These are phyloP conservation scores for Spodoptera littoralis DNA, from an alignment of 2,888 invertebrate species.

Conservation along the genomic window DNA sequence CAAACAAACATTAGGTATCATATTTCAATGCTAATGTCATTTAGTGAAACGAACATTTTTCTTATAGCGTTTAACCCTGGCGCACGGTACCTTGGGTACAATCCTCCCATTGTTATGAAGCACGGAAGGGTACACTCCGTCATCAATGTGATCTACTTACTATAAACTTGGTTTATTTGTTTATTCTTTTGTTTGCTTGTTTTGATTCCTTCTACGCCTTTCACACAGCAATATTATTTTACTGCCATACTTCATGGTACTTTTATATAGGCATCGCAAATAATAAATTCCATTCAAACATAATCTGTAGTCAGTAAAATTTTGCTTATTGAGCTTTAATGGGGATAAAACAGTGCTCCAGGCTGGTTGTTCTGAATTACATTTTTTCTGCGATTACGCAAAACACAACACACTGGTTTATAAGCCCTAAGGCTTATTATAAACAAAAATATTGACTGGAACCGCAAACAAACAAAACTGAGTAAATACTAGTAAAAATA, in stretches of 20 bases:
- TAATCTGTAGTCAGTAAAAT: too few relatives aligned
- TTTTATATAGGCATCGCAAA: neutral
- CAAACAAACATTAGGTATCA: slow-evolving; percentile 6
- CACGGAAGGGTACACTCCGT: slow-evolving; percentile 26
- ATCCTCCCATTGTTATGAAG: slow-evolving; percentile 11
- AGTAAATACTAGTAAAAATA: slow-evolving; percentile 18
- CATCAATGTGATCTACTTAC: slow-evolving; percentile 22
- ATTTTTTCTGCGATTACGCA: neutral
- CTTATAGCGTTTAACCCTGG: slow-evolving; percentile 26
- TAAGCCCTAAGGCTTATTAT: slow-evolving; percentile 7
- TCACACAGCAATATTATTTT: neutral
- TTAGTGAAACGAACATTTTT: slow-evolving; percentile 17
- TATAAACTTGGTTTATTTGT: slow-evolving; percentile 1
- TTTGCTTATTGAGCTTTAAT: too few relatives aligned
- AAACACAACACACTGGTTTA: neutral
- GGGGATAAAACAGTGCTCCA: too few relatives aligned
- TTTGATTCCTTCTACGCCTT: too few relatives aligned
- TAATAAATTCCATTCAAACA: neutral
- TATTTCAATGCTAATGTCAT: slow-evolving; percentile 22
- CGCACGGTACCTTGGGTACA: slow-evolving; percentile 3
- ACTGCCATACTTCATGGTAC: neutral
- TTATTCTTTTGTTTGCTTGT: neutral
- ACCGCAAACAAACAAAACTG: slow-evolving; percentile 24
- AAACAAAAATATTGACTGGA: slow-evolving; percentile 43
- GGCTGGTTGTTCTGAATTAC: too few relatives aligned